phyloP scores from a whole-genome alignment of 2,113 vertebrate species.

The Ictidomys tridecemlineatus region DNA sequence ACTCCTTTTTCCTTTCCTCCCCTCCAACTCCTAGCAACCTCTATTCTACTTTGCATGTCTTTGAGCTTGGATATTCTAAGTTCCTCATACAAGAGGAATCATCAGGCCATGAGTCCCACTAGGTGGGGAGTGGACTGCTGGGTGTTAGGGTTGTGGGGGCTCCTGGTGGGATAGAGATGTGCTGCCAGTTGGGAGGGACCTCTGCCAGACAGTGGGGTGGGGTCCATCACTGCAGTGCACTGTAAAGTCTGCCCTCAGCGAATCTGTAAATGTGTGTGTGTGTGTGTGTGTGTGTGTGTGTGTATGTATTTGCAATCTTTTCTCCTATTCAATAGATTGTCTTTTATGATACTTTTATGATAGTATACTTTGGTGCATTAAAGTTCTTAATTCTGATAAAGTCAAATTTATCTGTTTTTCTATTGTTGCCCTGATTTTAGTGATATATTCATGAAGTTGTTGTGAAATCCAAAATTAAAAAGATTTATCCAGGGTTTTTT shows the following conservation, averaged over 20 bases:
- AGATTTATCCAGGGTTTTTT: background rate
- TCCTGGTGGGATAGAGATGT: accelerated
- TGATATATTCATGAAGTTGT: background rate
- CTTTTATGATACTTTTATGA: slow-evolving; percentile 17
- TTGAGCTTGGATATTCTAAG: background rate
- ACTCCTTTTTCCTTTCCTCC: background rate
- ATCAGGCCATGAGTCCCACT: background rate
- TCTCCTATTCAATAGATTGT: background rate
- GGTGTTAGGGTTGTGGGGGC: background rate
- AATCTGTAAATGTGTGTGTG: background rate
- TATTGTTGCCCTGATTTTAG: background rate
- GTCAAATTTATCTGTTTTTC: background rate
- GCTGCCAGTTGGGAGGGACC: too few relatives aligned
- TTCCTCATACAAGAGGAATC: background rate
- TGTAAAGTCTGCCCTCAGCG: background rate
- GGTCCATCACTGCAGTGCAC: too few relatives aligned
- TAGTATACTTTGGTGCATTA: background rate
- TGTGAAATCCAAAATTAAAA: background rate
- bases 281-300: too few relatives aligned
- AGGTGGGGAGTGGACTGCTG: background rate
- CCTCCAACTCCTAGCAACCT: background rate
- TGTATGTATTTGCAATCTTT: background rate
- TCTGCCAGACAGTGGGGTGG: background rate
- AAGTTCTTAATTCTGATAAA: slow-evolving; percentile 17
- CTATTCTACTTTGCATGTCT: background rate